These are phyloP conservation scores for Vollenhovia emeryi DNA, from an alignment of 1,140 invertebrate genomes.

Conservation along the genomic window DNA sequence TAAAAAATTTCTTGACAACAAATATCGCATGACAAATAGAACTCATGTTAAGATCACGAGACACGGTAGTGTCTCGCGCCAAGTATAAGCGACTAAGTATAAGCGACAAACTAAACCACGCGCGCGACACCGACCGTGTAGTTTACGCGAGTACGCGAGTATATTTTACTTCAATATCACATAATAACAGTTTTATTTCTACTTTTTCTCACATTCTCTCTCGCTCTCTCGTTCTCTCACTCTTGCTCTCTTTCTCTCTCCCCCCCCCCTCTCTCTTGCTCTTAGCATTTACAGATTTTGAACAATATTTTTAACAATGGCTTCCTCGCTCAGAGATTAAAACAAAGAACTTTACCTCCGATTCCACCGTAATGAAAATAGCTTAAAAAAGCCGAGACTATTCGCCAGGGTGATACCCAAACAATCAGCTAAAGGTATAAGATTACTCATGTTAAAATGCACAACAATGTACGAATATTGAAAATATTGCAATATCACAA, in stretches of 20 bases:
- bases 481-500: not conserved
- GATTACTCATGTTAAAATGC: not conserved
- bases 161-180: too few species aligned
- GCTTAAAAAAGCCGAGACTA: conserved; percentile 33
- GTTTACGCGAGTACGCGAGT: too few species aligned
- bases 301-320: too few species aligned
- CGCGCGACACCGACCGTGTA: too few species aligned
- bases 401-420: conserved; percentile 37
- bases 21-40: not conserved
- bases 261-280: not conserved
- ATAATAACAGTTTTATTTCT: too few species aligned
- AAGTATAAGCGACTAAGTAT: too few species aligned
- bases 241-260: not conserved
- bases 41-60: not conserved
- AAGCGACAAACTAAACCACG: too few species aligned
- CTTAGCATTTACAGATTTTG: not conserved
- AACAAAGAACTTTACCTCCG: conserved; percentile 10
- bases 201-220: too few species aligned
- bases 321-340: not conserved
- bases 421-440: conserved; percentile 22
- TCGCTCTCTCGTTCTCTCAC: too few species aligned
- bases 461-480: conserved; percentile 30
- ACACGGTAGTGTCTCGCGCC: too few species aligned
- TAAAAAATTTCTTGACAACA: not conserved
- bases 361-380: conserved; percentile 42